Conservation (phyloP, 2,797 vertebrate genomes). For the Cichlasoma orientale region DNA sequence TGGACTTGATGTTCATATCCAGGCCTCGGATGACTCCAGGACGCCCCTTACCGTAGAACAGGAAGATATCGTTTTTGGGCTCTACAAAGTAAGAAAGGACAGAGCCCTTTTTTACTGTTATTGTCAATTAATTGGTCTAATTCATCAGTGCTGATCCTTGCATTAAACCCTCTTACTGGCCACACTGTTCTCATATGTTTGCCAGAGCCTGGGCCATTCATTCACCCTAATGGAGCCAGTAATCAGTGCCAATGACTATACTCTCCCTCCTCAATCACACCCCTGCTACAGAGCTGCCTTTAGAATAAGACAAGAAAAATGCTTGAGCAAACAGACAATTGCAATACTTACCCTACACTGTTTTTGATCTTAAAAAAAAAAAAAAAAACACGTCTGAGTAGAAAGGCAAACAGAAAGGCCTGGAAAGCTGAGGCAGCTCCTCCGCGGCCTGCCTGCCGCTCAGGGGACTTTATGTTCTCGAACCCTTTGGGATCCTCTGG, state of each 20-base stretch:
- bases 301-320: slow-evolving; percentile 47
- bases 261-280: slow-evolving; percentile 68
- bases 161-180: slow-evolving; percentile 71
- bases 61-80: slow-evolving; percentile 95
- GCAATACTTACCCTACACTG: slow-evolving; percentile 53
- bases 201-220: slow-evolving; percentile 59
- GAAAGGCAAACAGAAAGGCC: slow-evolving; percentile 65
- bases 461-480: slow-evolving; percentile 60
- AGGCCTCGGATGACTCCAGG: slow-evolving; percentile 95
- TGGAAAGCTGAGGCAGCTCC: slow-evolving; percentile 74
- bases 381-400: slow-evolving; percentile 34
- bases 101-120: slow-evolving; percentile 55
- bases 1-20: slow-evolving; percentile 94
- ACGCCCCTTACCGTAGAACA: slow-evolving; percentile 98
- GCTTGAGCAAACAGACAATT: slow-evolving; percentile 64
- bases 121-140: slow-evolving; percentile 74
- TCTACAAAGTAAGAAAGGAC: slow-evolving; percentile 79
- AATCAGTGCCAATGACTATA: slow-evolving; percentile 77
- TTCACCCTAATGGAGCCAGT: slow-evolving; percentile 78
- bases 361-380: slow-evolving; percentile 63
- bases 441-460: slow-evolving; percentile 50
- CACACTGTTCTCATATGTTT: slow-evolving; percentile 72
- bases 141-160: slow-evolving; percentile 72
- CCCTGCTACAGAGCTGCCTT: slow-evolving; percentile 49
- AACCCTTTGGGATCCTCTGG: slow-evolving; percentile 68